Percentiles rank a stretch among this genome's conserved stretches.
These are phyloP conservation scores for Standfussiana lucernea DNA, from an alignment of 2,888 invertebrate genomes.

Conservation along the genomic window DNA sequence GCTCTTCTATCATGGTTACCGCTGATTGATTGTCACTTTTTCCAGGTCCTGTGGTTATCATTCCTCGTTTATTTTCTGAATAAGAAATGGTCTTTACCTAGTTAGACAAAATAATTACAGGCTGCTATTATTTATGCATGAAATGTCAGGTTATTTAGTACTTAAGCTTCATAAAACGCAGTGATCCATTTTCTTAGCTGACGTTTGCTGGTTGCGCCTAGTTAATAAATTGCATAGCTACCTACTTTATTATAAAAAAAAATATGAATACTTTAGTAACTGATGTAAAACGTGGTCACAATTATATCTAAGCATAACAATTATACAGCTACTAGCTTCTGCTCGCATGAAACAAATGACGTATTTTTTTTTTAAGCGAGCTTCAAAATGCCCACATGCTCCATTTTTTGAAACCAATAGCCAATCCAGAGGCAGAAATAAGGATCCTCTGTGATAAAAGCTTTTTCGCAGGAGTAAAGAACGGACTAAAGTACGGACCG, in stretches of 20 bases:
- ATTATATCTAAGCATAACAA: too few species aligned
- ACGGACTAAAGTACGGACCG: too few species aligned
- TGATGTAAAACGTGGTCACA: too few species aligned
- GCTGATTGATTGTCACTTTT: not conserved
- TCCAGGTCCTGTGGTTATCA: not conserved
- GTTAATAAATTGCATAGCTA: not conserved
- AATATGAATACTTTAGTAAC: too few species aligned
- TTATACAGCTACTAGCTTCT: too few species aligned
- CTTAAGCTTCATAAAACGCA: constrained; percentile 39
- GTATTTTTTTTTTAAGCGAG: too few species aligned
- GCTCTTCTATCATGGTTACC: not conserved
- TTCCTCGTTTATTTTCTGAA: not conserved
- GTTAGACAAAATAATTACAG: constrained; percentile 29
- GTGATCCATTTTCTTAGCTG: constrained; percentile 55
- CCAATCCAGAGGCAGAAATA: too few species aligned
- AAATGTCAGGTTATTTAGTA: constrained; percentile 45
- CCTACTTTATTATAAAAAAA: not conserved
- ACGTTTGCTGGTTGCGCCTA: constrained; percentile 15
- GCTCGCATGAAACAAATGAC: too few species aligned
- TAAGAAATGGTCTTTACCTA: not conserved
- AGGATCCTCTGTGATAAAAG: too few species aligned
- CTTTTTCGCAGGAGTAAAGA: too few species aligned
- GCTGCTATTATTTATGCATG: constrained; percentile 41
- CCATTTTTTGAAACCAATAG: too few species aligned
- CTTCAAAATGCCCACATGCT: too few species aligned